These are phyloP conservation scores for Gobio gobio DNA, from an alignment of 2,113 vertebrate genomes.

Conservation along the genomic window DNA sequence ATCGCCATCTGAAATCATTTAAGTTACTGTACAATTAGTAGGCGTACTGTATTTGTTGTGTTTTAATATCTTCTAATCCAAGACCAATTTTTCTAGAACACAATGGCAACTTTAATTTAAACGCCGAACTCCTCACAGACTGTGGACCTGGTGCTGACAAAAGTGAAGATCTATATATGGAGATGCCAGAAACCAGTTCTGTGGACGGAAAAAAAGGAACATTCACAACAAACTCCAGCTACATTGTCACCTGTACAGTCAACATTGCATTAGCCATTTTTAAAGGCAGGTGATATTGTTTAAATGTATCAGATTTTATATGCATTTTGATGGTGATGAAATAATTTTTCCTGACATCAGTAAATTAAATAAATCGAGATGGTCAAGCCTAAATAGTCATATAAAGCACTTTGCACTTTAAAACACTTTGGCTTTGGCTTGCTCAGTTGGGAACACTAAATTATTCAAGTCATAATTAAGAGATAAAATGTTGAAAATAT, in stretches of 20 bases:
- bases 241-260: conserved; percentile 73
- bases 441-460: too few species aligned
- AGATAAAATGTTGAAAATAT: too few species aligned
- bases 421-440: too few species aligned
- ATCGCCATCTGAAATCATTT: not conserved
- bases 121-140: not conserved
- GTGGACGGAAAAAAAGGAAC: conserved; percentile 1
- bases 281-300: conserved; percentile 55
- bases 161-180: not conserved
- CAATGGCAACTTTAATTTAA: too few species aligned
- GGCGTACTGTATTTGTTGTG: not conserved
- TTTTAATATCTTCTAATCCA: not conserved
- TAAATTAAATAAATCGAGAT: not conserved
- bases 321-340: not conserved
- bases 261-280: conserved; percentile 77
- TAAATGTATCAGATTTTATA: not conserved
- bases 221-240: conserved; percentile 55
- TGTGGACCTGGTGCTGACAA: not conserved
- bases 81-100: not conserved
- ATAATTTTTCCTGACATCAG: not conserved
- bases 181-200: conserved; percentile 28
- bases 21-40: not conserved
- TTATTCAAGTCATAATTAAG: too few species aligned
- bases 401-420: not conserved
- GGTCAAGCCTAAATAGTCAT: not conserved